These are phyloP conservation scores for Melanotaenia trifasciata DNA, from an alignment of 2,797 vertebrate genomes.

Conservation along the genomic window DNA sequence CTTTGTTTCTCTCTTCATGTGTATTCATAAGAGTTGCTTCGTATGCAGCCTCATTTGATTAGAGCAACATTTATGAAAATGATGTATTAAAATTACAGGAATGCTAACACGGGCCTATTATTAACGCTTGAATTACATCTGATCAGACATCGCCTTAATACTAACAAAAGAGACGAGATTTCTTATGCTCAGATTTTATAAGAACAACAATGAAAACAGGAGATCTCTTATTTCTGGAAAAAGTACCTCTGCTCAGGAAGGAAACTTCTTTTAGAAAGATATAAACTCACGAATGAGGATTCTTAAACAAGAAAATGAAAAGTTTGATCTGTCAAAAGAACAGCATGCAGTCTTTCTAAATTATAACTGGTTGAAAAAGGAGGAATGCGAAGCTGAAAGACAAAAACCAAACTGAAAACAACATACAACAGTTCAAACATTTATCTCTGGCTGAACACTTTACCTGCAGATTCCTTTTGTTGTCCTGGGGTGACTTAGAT, in stretches of 20 bases:
- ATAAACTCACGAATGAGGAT: conserved; percentile 6
- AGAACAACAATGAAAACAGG: conserved; percentile 10
- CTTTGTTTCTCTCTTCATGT: conserved; percentile 85
- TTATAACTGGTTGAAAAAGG: not conserved
- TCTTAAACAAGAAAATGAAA: not conserved
- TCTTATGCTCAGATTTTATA: conserved; percentile 8
- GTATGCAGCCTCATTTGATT: conserved; percentile 91
- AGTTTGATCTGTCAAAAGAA: not conserved
- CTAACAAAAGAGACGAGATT: conserved; percentile 12
- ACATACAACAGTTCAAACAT: not conserved
- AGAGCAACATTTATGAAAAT: conserved; percentile 95
- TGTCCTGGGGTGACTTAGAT: not conserved
- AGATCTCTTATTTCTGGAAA: conserved; percentile 29
- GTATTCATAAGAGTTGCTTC: conserved; percentile 89
- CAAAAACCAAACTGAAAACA: conserved; percentile 2
- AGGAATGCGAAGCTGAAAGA: conserved; percentile 1
- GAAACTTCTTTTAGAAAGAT: conserved; percentile 10
- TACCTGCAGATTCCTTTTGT: conserved; percentile 53
- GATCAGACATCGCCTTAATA: conserved; percentile 25
- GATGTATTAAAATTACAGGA: conserved; percentile 78
- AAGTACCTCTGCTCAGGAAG: conserved; percentile 21
- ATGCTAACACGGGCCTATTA: conserved; percentile 89
- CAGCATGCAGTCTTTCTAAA: not conserved
- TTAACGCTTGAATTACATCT: conserved; percentile 83
- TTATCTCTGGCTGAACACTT: conserved; percentile 12